Percentiles rank a stretch among this genome's conserved stretches.
phyloP scores from a whole-genome alignment of 2,113 vertebrate species.

The Zapornia atra region DNA sequence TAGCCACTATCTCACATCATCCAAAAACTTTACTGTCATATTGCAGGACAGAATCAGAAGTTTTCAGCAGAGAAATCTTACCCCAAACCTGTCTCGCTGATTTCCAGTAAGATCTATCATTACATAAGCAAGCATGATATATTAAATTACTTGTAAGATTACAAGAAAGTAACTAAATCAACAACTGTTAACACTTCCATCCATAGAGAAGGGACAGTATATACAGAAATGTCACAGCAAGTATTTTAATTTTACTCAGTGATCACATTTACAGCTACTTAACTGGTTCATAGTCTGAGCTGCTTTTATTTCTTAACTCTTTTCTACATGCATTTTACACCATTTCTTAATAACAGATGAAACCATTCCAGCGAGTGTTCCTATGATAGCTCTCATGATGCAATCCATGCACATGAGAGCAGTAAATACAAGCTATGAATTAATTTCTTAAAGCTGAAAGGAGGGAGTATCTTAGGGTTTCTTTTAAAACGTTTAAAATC shows the following conservation, averaged over 20 bases:
- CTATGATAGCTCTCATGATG: background rate
- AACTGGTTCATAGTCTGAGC: background rate
- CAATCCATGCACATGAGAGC: background rate
- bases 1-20: fast-evolving
- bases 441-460: background rate
- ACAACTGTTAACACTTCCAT: background rate
- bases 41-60: background rate
- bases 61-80: background rate
- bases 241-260: background rate
- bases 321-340: background rate
- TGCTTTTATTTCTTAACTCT: background rate
- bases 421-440: background rate
- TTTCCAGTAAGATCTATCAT: background rate
- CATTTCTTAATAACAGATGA: background rate
- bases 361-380: background rate
- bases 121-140: background rate
- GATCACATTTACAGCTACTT: background rate
- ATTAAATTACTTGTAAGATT: background rate
- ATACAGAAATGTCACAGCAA: background rate
- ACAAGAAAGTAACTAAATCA: background rate
- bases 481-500: background rate
- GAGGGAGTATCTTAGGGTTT: background rate
- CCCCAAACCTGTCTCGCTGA: background rate
- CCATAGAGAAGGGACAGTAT: background rate
- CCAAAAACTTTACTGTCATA: background rate